A percentile compares a stretch with the other conserved stretches of the same genome.
Evolutionary conservation across 2,888 invertebrate genomes (phyloP).

Genomic region (Lycaena phlaeas): DNA sequence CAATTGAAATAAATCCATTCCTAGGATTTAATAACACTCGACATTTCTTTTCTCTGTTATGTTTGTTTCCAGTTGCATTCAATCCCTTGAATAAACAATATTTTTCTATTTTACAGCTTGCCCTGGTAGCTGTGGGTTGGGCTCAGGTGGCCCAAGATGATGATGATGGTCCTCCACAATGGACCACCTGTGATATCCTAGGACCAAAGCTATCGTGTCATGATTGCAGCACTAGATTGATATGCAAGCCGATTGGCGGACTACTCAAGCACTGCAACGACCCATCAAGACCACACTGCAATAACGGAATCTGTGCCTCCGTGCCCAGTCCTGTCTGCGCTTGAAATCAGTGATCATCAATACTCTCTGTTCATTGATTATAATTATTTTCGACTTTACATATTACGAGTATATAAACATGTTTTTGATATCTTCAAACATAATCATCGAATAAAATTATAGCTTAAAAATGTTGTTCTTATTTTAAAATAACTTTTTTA

Average conservation of each 20-base stretch:
- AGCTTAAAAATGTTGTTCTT: no score
- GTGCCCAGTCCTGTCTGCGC: slow-evolving; percentile 32
- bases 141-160: slow-evolving; percentile 20
- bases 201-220: slow-evolving; percentile 15
- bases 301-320: slow-evolving; percentile 38
- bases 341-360: no score
- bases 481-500: no score
- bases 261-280: slow-evolving; percentile 31
- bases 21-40: no score
- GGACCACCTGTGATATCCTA: slow-evolving; percentile 15
- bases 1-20: no score
- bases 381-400: background rate
- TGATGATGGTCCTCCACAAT: slow-evolving; percentile 11
- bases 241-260: slow-evolving; percentile 37
- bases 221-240: slow-evolving; percentile 17
- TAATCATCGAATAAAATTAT: no score
- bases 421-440: no score
- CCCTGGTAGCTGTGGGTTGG: slow-evolving; percentile 8
- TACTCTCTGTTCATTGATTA: slow-evolving; percentile 8
- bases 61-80: background rate
- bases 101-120: slow-evolving; percentile 14
- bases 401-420: no score
- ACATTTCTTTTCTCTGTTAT: background rate
- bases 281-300: slow-evolving; percentile 36
- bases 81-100: background rate